Conservation (phyloP, 37 sponge, comb jelly and placozoan genomes). For the Dysidea cf. avara region DNA sequence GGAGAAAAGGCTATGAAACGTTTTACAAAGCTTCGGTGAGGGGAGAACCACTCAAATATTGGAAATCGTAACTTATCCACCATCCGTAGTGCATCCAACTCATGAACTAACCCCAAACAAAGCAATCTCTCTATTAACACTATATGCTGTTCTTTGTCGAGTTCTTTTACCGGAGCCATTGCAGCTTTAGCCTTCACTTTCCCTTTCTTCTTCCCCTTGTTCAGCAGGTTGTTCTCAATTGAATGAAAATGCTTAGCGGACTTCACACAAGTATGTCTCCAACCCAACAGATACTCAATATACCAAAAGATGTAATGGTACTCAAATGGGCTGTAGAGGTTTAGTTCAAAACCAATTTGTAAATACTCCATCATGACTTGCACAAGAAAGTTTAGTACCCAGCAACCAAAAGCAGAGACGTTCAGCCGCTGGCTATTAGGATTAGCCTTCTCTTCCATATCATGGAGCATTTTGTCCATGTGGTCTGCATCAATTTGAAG, state of each 20-base stretch:
- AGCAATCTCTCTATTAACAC: conserved; percentile 49
- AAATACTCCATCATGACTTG: conserved; percentile 85
- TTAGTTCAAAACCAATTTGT: conserved; percentile 83
- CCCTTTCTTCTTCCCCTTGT: conserved; percentile 45
- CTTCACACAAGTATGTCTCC: conserved; percentile 68
- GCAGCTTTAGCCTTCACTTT: conserved; percentile 63
- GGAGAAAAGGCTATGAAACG: conserved; percentile 74
- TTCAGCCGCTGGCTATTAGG: conserved; percentile 53
- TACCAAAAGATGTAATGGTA: conserved; percentile 93
- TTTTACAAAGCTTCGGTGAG: conserved; percentile 62
- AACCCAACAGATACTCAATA: conserved; percentile 89
- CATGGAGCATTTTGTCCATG: conserved; percentile 52
- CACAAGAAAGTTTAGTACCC: conserved; percentile 72
- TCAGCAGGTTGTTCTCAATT: neutral
- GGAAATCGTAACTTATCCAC: conserved; percentile 52
- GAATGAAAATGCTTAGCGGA: conserved; percentile 53
- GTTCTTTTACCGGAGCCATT: conserved; percentile 50
- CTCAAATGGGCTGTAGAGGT: conserved; percentile 88
- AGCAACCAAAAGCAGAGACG: conserved; percentile 54
- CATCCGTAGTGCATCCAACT: conserved; percentile 61
- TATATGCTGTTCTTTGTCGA: conserved; percentile 53
- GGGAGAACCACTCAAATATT: conserved; percentile 47
- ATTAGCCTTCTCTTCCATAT: conserved; percentile 45
- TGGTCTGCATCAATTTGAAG: conserved; percentile 72
- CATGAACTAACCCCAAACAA: conserved; percentile 71